Percentiles rank a stretch among this genome's conserved stretches.
phyloP scores from a whole-genome alignment of 1,140 invertebrate species.

The Calephelis nemesis region DNA sequence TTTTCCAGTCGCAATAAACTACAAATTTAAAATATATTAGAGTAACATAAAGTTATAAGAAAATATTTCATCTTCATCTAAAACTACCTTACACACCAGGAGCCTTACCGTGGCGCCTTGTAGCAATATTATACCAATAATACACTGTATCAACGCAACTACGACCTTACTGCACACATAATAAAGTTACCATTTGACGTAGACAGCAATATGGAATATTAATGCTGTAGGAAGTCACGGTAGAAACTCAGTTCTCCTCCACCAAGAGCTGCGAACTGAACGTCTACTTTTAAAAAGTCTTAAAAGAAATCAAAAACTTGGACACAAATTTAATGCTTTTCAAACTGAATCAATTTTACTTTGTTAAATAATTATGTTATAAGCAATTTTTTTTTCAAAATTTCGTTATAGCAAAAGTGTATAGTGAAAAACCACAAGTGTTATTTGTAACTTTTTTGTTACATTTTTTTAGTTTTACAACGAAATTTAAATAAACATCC shows the following conservation, averaged over 20 bases:
- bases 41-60: conserved; percentile 44
- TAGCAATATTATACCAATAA: conserved; percentile 24
- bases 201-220: no score
- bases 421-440: no score
- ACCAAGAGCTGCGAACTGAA: not conserved
- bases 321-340: no score
- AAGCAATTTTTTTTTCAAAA: no score
- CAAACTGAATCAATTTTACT: no score
- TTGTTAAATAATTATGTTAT: no score
- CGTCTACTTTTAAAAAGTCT: conserved; percentile 1
- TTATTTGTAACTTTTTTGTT: no score
- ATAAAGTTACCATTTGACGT: no score
- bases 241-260: conserved; percentile 10
- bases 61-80: conserved; percentile 41
- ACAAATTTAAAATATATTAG: conserved; percentile 50
- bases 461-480: no score
- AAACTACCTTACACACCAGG: conserved; percentile 36
- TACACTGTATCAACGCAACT: not conserved
- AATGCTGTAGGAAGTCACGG: not conserved
- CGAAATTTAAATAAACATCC: no score
- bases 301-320: no score
- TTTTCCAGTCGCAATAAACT: conserved; percentile 56
- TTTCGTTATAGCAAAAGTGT: no score
- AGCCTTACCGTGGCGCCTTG: conserved; percentile 33
- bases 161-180: not conserved